phyloP scores from a whole-genome alignment of 2,113 vertebrate genomes.

The Mungos mungo region DNA sequence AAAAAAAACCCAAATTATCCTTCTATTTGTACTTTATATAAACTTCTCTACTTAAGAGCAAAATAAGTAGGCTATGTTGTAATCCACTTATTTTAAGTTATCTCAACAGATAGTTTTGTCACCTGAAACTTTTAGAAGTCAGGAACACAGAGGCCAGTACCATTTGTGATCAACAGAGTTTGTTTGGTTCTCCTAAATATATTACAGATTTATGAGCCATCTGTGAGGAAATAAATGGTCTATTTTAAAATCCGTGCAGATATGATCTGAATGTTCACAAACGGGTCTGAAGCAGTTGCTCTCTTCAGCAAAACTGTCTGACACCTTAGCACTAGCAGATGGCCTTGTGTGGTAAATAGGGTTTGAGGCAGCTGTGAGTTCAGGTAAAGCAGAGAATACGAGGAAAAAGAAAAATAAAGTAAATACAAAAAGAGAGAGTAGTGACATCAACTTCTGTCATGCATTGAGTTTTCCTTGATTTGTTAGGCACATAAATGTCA shows the following conservation, averaged over 20 bases:
- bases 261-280: not conserved
- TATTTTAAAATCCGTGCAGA: constrained; percentile 36
- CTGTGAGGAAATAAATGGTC: constrained; percentile 42
- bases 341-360: not conserved
- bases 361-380: not conserved
- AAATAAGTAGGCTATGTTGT: not conserved
- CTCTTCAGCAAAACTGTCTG: not conserved
- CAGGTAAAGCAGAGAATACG: not conserved
- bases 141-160: not conserved
- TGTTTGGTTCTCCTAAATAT: constrained; percentile 22
- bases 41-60: not conserved
- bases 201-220: constrained; percentile 50
- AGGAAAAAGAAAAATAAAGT: not conserved
- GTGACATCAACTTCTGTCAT: not conserved
- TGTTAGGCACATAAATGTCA: not conserved
- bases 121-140: not conserved
- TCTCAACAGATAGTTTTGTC: constrained; percentile 6
- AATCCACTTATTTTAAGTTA: not conserved
- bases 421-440: not conserved
- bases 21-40: not conserved
- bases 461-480: not conserved
- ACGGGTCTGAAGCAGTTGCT: not conserved
- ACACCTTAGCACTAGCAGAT: not conserved
- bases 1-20: not conserved
- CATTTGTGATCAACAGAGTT: constrained; percentile 32